phyloP scores from a whole-genome alignment of 2,797 vertebrate species.

The Brotula barbata region DNA sequence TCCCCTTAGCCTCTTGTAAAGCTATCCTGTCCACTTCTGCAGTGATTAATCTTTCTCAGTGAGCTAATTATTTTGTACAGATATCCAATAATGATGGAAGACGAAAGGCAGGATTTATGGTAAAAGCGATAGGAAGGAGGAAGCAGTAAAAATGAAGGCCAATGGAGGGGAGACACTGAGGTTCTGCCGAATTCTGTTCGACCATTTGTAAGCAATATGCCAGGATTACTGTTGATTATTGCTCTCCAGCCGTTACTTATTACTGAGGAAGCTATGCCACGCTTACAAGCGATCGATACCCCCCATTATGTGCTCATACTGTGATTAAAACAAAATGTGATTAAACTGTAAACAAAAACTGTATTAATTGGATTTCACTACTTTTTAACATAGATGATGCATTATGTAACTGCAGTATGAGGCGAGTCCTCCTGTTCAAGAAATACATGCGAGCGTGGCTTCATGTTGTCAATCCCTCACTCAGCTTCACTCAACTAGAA shows the following conservation, averaged over 20 bases:
- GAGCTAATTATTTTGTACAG: constrained; percentile 88
- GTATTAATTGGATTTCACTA: too few relatives aligned
- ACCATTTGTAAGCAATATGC: constrained; percentile 57
- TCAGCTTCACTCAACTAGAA: constrained; percentile 64
- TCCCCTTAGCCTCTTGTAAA: constrained; percentile 85
- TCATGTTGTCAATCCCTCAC: too few relatives aligned
- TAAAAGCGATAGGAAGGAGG: constrained; percentile 75
- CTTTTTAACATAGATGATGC: too few relatives aligned
- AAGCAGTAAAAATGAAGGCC: constrained; percentile 64
- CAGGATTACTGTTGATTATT: constrained; percentile 20
- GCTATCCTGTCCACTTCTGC: constrained; percentile 81
- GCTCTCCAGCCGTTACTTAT: constrained; percentile 12
- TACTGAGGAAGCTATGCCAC: background rate
- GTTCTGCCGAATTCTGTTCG: constrained; percentile 39
- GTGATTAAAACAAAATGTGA: too few relatives aligned
- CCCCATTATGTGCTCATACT: too few relatives aligned
- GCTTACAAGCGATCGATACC: too few relatives aligned
- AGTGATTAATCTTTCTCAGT: constrained; percentile 82
- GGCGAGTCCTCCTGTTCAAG: too few relatives aligned
- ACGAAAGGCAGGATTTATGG: constrained; percentile 80
- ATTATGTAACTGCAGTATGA: too few relatives aligned
- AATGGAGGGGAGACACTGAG: constrained; percentile 5
- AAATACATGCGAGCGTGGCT: too few relatives aligned
- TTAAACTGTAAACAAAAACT: too few relatives aligned
- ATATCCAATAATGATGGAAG: constrained; percentile 86